Base-by-base conservation (phyloP, 2,888 invertebrate species). In the Pterostichus madidus region DNA sequence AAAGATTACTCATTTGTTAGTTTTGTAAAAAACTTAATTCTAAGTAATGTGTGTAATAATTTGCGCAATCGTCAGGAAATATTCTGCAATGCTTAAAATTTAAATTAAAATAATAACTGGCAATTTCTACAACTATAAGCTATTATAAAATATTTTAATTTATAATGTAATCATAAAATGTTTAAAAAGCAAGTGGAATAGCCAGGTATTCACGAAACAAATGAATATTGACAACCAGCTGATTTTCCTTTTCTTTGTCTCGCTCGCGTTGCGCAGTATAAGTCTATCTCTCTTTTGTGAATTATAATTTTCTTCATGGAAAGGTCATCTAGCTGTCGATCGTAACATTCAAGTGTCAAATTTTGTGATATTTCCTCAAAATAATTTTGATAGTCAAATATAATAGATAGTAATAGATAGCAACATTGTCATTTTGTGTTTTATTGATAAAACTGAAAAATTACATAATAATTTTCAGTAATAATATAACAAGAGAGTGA, bases 141-240 rank as follows among this genome's bases (percentile, higher is more conserved):
- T 24, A 24, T 24, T 24, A 5, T 49, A n/a, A 49, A 49, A n/a
- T n/a, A 49, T 49, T 49, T 10, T 2, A 49, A 49, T 49, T 1
- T 49, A n/a, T n/a, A 49, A 49, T 64, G 7, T 64, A 35, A 64
- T 35, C 64, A 35, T 32, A 13, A 64, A 31, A 6, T 35, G 64
- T 64, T 7, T 64, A 35, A 64, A 64, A 64, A 59, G 17, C 31
- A 24, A 31, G 6, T 64, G n/a, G 5, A 35, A 64, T 35, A 11
- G 32, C 32, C 64, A 64, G 64, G 35, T 35, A 64, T 64, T 44
- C 44, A 10, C 39, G 39, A 71, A 71, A 71, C 32, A 71, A 39
- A 44, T 71, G 46, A 61, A 79, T 79, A 77, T 79, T 46, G 79
- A 79, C 79, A 59, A 61, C 44, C 64, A 79, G 79, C 64, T 79